Evolutionary conservation across 1,140 invertebrate species (phyloP).

Genomic region (Popillia japonica): DNA sequence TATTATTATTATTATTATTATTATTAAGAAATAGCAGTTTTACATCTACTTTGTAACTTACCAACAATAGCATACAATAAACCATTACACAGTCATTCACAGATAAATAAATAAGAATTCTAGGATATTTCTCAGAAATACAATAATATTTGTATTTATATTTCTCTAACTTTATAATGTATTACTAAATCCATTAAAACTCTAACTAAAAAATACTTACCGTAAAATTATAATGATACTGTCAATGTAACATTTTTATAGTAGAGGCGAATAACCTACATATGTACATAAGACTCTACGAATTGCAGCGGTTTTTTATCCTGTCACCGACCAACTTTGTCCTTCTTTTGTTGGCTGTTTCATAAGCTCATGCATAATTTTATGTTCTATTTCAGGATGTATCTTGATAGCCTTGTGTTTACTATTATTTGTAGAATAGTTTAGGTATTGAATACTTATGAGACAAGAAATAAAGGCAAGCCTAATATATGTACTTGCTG

Average conservation of each 20-base stretch:
- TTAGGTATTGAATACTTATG: not conserved
- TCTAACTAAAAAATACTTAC: too few relatives aligned
- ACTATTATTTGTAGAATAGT: not conserved
- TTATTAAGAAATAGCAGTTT: too few relatives aligned
- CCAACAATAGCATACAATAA: too few relatives aligned
- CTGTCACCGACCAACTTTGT: not conserved
- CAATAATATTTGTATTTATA: too few relatives aligned
- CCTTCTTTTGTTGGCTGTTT: not conserved
- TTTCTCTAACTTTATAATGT: too few relatives aligned
- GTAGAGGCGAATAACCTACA: not conserved
- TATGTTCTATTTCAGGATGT: not conserved
- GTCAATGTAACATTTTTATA: not conserved
- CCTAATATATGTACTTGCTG: not conserved
- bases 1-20: too few relatives aligned
- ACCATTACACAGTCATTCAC: too few relatives aligned
- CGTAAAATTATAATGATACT: too few relatives aligned
- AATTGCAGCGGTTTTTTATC: constrained; percentile 10
- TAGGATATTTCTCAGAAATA: too few relatives aligned
- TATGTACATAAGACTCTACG: not conserved
- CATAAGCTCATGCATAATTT: constrained; percentile 23
- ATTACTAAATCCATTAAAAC: too few relatives aligned
- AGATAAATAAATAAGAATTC: too few relatives aligned
- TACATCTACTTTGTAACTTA: too few relatives aligned
- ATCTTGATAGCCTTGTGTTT: not conserved
- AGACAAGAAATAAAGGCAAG: not conserved